Conservation (phyloP, 2,113 vertebrate species). For the Cyanistes caeruleus region DNA sequence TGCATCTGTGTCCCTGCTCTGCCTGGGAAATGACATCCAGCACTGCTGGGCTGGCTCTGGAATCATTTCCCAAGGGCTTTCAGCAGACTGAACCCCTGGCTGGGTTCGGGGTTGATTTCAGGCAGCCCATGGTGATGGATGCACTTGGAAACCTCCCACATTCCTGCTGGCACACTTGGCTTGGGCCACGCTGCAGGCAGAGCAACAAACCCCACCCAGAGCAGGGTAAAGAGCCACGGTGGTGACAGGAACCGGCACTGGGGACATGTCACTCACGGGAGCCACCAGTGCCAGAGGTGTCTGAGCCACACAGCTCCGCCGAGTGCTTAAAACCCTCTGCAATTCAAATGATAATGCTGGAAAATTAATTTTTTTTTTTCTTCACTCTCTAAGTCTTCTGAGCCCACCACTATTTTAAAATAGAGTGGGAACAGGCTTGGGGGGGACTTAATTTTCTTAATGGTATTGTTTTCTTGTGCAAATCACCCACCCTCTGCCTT, state of each 20-base stretch:
- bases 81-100: background rate
- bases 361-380: background rate
- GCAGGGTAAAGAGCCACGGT: background rate
- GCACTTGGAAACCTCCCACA: background rate
- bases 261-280: accelerated
- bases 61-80: background rate
- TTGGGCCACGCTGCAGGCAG: background rate
- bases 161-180: background rate
- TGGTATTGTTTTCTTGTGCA: background rate
- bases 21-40: background rate
- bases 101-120: accelerated
- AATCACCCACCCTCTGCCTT: background rate
- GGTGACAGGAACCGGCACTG: background rate
- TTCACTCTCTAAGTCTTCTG: accelerated
- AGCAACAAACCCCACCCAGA: background rate
- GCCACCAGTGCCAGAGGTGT: background rate
- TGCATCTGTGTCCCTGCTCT: background rate
- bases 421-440: background rate
- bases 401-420: background rate
- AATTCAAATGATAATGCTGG: background rate
- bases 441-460: background rate
- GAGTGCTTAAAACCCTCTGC: accelerated
- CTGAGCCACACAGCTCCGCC: accelerated
- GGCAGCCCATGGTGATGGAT: background rate
- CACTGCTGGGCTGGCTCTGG: background rate